A percentile compares a stretch with the other conserved stretches of the same genome.
Conservation (phyloP, 2,888 invertebrate species). For the Thera obeliscata region DNA sequence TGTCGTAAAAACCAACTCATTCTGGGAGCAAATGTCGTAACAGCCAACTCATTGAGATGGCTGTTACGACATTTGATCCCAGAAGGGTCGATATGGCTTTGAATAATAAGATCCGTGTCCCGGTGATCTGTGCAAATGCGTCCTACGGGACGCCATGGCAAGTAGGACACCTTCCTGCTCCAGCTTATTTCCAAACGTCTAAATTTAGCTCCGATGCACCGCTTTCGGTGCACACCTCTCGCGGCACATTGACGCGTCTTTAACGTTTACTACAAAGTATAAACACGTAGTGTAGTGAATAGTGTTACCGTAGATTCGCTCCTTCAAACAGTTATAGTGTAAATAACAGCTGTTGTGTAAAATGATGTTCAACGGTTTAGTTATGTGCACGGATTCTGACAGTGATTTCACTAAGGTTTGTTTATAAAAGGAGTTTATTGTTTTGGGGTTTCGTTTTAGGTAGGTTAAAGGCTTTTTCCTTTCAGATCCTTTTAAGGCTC, state of each 20-base stretch:
- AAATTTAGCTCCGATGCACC: constrained; percentile 39
- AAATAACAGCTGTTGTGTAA: constrained; percentile 44
- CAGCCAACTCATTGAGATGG: too few relatives aligned
- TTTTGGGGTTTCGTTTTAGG: not conserved
- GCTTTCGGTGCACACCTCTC: constrained; percentile 41
- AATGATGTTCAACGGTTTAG: constrained; percentile 78
- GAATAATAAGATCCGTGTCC: not conserved
- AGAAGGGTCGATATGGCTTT: too few relatives aligned
- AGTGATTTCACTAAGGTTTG: constrained; percentile 70
- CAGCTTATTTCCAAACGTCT: constrained; percentile 34
- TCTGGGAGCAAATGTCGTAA: too few relatives aligned
- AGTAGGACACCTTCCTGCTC: constrained; percentile 34
- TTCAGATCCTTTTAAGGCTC: too few relatives aligned
- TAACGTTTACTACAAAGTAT: constrained; percentile 6
- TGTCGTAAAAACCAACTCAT: too few relatives aligned
- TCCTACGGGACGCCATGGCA: constrained; percentile 20
- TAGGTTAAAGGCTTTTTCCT: not conserved
- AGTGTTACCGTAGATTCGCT: constrained; percentile 18
- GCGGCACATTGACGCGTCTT: constrained; percentile 23
- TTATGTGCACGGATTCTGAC: constrained; percentile 74
- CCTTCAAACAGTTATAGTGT: constrained; percentile 33
- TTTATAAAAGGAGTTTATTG: constrained; percentile 1
- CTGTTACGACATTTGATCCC: too few relatives aligned
- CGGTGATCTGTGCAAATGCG: not conserved
- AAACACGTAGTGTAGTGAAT: constrained; percentile 23